Percentiles rank a stretch among this genome's conserved stretches.
These are phyloP conservation scores for Terebella lapidaria DNA, from an alignment of 2,888 invertebrate species.

Conservation along the genomic window DNA sequence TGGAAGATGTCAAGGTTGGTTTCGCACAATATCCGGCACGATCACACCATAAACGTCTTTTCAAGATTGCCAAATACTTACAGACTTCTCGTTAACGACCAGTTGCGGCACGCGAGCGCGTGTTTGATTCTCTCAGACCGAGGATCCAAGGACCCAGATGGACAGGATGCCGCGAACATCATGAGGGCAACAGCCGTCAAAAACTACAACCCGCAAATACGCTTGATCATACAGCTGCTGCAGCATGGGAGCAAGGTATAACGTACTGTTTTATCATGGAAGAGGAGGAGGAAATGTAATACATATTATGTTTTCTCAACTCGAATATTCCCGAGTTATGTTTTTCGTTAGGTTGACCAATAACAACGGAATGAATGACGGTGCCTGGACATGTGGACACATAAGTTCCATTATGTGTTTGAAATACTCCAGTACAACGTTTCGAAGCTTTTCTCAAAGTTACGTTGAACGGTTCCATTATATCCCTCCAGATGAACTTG, in stretches of 20 bases:
- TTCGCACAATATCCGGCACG: not conserved
- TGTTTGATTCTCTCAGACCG: constrained; percentile 22
- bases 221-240: constrained; percentile 27
- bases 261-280: not conserved
- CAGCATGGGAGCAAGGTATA: constrained; percentile 25
- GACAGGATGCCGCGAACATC: constrained; percentile 25
- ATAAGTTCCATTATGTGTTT: no score
- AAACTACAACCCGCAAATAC: constrained; percentile 19
- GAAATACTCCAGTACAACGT: no score
- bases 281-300: not conserved
- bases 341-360: no score
- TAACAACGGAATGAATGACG: no score
- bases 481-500: constrained; percentile 13
- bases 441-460: no score
- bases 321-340: no score
- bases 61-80: no score
- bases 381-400: no score
- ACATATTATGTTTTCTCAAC: no score
- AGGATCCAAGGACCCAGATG: constrained; percentile 16
- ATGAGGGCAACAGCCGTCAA: constrained; percentile 29
- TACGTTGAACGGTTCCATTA: not conserved
- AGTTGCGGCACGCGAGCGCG: constrained; percentile 21
- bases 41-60: no score
- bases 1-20: constrained; percentile 19
- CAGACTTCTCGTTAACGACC: not conserved